Conservation (phyloP, 2,888 invertebrate genomes). For the Hyles lineata region DNA sequence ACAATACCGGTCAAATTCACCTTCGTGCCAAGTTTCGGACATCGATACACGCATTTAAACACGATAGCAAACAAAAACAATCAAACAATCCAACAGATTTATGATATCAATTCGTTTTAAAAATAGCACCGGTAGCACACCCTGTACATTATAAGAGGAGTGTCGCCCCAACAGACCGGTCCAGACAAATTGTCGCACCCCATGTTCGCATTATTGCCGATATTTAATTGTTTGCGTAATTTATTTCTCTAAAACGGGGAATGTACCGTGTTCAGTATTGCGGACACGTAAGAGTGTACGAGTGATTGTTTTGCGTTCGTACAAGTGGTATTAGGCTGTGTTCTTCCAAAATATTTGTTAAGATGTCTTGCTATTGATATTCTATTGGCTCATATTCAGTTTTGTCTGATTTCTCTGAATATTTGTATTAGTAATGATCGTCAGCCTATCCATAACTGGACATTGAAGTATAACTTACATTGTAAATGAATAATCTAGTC, state of each 20-base stretch:
- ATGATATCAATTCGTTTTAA: constrained; percentile 20
- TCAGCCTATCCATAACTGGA: no score
- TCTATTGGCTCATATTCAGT: no score
- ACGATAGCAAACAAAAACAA: constrained; percentile 17
- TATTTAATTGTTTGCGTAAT: constrained; percentile 86
- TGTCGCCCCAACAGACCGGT: constrained; percentile 73
- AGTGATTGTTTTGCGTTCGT: constrained; percentile 19
- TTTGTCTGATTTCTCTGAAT: no score
- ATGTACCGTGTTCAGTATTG: constrained; percentile 54
- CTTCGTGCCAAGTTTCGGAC: constrained; percentile 18
- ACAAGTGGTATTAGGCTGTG: neutral
- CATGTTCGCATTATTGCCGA: constrained; percentile 83
- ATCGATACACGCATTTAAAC: constrained; percentile 14
- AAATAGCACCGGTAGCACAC: constrained; percentile 37
- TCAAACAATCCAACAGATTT: constrained; percentile 22
- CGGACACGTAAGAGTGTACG: constrained; percentile 37
- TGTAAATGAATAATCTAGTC: no score
- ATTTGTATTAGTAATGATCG: no score
- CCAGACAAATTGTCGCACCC: constrained; percentile 85
- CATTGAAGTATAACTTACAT: no score
- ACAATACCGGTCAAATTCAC: constrained; percentile 16
- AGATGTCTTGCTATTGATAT: neutral
- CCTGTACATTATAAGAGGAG: constrained; percentile 52
- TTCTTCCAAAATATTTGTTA: neutral
- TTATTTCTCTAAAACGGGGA: constrained; percentile 74